Evolutionary conservation across 1,140 invertebrate genomes (phyloP).

Genomic region (Sitophilus oryzae): DNA sequence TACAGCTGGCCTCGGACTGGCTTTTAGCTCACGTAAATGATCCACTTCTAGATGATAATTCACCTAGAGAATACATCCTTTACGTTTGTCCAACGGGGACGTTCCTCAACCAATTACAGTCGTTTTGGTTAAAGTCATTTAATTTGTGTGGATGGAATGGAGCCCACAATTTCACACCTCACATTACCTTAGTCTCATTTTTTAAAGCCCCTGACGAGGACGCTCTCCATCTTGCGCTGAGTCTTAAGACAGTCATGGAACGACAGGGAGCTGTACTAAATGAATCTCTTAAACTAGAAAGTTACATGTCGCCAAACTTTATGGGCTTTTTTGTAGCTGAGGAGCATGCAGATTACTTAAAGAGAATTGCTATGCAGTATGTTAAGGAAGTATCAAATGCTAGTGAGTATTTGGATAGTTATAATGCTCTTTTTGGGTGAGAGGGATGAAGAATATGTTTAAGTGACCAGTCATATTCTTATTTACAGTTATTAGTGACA

Average conservation of each 20-base stretch:
- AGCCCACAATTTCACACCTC: slow-evolving; percentile 81
- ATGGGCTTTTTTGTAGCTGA: slow-evolving; percentile 81
- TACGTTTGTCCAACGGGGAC: slow-evolving; percentile 78
- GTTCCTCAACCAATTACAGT: slow-evolving; percentile 61
- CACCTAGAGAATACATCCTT: slow-evolving; percentile 75
- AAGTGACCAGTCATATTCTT: slow-evolving; percentile 22
- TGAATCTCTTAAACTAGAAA: slow-evolving; percentile 63
- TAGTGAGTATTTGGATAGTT: slow-evolving; percentile 58
- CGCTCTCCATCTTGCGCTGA: slow-evolving; percentile 57
- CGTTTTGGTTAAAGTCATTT: slow-evolving; percentile 77
- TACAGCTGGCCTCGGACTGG: slow-evolving; percentile 85
- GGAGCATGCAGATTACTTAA: slow-evolving; percentile 68
- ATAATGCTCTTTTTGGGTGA: too few species aligned
- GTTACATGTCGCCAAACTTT: slow-evolving; percentile 78
- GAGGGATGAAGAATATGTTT: background rate
- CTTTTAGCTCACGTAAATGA: slow-evolving; percentile 83
- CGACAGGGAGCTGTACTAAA: slow-evolving; percentile 56
- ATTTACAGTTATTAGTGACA: slow-evolving; percentile 52
- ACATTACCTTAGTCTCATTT: slow-evolving; percentile 83
- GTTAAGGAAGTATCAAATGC: slow-evolving; percentile 68
- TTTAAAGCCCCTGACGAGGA: slow-evolving; percentile 78
- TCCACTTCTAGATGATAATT: slow-evolving; percentile 64
- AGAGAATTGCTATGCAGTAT: slow-evolving; percentile 67
- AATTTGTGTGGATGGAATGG: slow-evolving; percentile 75
- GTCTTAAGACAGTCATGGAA: slow-evolving; percentile 62